phyloP scores from a whole-genome alignment of 2,797 vertebrate species.

The Hapalemur alaotrensis region DNA sequence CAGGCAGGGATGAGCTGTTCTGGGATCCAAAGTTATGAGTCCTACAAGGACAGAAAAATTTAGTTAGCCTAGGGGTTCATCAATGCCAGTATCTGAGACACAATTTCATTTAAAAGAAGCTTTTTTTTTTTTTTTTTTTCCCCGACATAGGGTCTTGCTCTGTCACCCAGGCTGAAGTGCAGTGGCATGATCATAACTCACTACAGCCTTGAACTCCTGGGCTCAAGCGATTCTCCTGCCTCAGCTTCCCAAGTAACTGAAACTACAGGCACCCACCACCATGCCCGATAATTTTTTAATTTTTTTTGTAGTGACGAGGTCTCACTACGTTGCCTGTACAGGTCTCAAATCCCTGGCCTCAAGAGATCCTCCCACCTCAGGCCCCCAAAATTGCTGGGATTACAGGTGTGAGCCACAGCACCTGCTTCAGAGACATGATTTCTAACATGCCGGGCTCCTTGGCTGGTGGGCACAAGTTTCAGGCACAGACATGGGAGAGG shows the following conservation, averaged over 20 bases:
- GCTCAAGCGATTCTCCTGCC: no score
- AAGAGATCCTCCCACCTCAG: no score
- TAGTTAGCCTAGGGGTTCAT: not conserved
- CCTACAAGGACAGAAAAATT: constrained; percentile 57
- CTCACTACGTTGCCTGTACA: no score
- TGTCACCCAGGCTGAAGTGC: not conserved
- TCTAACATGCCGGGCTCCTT: not conserved
- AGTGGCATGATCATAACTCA: no score
- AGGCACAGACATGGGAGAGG: not conserved
- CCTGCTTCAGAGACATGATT: not conserved
- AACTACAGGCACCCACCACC: no score
- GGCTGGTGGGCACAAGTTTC: not conserved
- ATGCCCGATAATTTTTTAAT: no score
- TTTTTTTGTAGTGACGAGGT: no score
- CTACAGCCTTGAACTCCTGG: no score
- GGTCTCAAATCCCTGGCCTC: no score
- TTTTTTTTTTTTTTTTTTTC: no score
- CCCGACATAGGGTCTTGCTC: not conserved
- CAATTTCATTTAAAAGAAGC: not conserved
- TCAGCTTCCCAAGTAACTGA: no score
- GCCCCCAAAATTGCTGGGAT: not conserved
- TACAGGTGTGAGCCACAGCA: not conserved
- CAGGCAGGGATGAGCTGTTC: constrained; percentile 68
- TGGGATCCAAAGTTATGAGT: constrained; percentile 69
- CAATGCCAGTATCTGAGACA: not conserved